Evolutionary conservation across 2,113 vertebrate species (phyloP).

Genomic region (Lipotes vexillifer): DNA sequence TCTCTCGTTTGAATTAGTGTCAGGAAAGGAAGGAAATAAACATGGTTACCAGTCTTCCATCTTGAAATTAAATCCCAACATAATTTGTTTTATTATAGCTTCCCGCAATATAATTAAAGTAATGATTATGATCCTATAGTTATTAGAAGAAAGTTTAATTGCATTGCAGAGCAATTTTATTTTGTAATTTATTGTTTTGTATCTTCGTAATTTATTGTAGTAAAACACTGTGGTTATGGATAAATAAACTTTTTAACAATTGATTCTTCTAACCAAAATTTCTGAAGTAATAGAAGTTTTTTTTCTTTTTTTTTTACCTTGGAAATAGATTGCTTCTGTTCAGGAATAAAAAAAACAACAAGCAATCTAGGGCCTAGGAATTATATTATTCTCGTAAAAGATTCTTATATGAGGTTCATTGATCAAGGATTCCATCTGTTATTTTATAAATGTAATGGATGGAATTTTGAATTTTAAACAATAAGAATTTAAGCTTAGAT

Average conservation of each 20-base stretch:
- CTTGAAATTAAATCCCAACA: not conserved
- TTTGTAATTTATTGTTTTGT: not conserved
- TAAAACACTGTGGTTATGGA: not conserved
- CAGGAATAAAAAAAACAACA: not conserved
- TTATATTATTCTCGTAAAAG: not conserved
- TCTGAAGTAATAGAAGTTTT: not conserved
- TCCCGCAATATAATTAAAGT: not conserved
- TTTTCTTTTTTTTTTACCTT: not conserved
- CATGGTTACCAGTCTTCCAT: not conserved
- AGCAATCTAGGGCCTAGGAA: not conserved
- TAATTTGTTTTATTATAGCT: not conserved
- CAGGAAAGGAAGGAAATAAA: not conserved
- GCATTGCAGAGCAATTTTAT: not conserved
- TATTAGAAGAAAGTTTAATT: not conserved
- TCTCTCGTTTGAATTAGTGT: not conserved
- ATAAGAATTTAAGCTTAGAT: not conserved
- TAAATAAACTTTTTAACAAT: not conserved
- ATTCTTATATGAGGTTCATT: not conserved
- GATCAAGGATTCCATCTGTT: not conserved
- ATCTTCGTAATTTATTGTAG: not conserved
- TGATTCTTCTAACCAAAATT: not conserved
- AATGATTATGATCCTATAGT: not conserved
- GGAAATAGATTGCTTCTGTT: not conserved
- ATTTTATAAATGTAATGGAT: not conserved
- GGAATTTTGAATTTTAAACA: not conserved